Evolutionary conservation across 1,140 invertebrate species (phyloP).

Genomic region (Lerema accius): DNA sequence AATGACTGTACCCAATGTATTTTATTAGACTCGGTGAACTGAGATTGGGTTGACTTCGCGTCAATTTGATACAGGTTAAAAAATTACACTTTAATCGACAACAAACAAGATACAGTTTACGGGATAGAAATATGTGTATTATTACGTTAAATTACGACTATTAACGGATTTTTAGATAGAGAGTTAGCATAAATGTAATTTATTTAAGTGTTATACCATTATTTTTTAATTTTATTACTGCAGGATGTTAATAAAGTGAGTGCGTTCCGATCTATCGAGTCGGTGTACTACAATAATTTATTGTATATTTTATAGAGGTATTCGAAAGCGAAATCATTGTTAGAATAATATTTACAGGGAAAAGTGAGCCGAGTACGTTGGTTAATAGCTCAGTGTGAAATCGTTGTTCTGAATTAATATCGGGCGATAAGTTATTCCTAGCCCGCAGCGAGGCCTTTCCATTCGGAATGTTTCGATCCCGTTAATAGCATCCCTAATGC

Average conservation of each 20-base stretch:
- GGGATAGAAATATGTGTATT: conserved; percentile 50
- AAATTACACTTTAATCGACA: conserved; percentile 73
- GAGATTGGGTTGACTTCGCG: conserved; percentile 41
- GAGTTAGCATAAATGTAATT: conserved; percentile 53
- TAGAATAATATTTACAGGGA: conserved; percentile 24
- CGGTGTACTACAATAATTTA: neutral
- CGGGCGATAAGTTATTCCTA: conserved; percentile 54
- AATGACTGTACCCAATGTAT: conserved; percentile 69
- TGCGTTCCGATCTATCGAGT: neutral
- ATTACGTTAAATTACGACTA: conserved; percentile 51
- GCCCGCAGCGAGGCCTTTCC: conserved; percentile 53
- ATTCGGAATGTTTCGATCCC: conserved; percentile 46
- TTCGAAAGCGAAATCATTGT: conserved; percentile 19
- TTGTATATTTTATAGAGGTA: neutral
- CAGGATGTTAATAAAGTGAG: neutral
- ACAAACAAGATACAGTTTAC: conserved; percentile 68
- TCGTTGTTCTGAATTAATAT: conserved; percentile 43
- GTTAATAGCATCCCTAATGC: conserved; percentile 67
- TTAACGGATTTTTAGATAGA: conserved; percentile 45
- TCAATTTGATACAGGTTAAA: conserved; percentile 66
- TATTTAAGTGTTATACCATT: conserved; percentile 46
- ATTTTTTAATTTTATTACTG: conserved; percentile 53
- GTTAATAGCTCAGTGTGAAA: conserved; percentile 44
- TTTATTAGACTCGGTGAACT: conserved; percentile 66
- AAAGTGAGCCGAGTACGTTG: conserved; percentile 33